These are phyloP conservation scores for Pterocles gutturalis DNA, from an alignment of 2,113 vertebrate genomes.

Conservation along the genomic window DNA sequence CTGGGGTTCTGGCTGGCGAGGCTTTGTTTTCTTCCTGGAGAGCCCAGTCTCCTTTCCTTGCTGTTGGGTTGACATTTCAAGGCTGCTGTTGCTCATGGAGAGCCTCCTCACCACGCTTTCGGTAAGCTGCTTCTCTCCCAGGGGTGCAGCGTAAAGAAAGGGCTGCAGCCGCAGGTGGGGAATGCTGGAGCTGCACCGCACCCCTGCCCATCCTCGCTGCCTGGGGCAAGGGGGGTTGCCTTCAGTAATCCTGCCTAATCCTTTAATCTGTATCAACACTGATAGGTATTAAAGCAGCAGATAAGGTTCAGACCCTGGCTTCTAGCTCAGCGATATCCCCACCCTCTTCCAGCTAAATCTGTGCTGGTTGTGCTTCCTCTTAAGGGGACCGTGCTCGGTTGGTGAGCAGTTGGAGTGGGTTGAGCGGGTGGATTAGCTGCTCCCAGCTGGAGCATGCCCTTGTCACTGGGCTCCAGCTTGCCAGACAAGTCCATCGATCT, in stretches of 20 bases:
- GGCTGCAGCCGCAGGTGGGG: neutral
- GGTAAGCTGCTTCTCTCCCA: neutral
- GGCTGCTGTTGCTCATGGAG: fast-evolving
- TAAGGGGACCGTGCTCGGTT: slow-evolving; percentile 12
- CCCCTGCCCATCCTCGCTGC: neutral
- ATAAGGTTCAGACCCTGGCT: slow-evolving; percentile 53
- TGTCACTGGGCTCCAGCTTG: neutral
- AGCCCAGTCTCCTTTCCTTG: neutral
- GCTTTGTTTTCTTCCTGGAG: neutral
- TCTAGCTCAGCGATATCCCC: slow-evolving; percentile 50
- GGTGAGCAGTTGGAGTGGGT: neutral
- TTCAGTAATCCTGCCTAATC: slow-evolving; percentile 53
- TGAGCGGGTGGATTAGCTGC: slow-evolving; percentile 7
- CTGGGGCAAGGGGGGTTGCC: neutral
- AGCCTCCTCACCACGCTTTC: fast-evolving
- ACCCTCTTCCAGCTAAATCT: slow-evolving; percentile 52
- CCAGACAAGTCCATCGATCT: neutral
- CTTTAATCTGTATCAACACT: slow-evolving; percentile 66
- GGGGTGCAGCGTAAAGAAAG: neutral
- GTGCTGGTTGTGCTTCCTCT: slow-evolving; percentile 14
- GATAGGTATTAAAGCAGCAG: slow-evolving; percentile 61
- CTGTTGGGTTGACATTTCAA: fast-evolving
- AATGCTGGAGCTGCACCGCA: neutral
- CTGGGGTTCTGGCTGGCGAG: neutral
- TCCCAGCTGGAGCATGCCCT: neutral